phyloP scores from a whole-genome alignment of 92 coral and sea anemone genomes.

The Metridium senile region DNA sequence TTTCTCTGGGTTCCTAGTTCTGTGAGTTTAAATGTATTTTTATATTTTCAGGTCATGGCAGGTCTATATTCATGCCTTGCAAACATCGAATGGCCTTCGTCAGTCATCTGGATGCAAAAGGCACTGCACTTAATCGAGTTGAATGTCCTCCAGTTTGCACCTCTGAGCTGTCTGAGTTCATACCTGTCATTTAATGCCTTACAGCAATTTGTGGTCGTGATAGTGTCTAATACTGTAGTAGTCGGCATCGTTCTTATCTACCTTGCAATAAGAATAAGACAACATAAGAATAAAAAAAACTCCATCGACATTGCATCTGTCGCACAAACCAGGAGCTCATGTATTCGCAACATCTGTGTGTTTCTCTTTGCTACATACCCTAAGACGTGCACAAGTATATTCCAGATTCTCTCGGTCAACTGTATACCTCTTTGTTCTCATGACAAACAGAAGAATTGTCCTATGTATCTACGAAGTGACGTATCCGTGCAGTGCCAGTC shows the following conservation, averaged over 20 bases:
- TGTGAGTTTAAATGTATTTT: too few relatives aligned
- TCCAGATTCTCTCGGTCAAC: constrained; percentile 56
- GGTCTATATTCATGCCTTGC: constrained; percentile 52
- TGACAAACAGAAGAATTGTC: constrained; percentile 17
- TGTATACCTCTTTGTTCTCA: constrained; percentile 44
- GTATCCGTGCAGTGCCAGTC: constrained; percentile 48
- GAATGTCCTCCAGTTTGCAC: constrained; percentile 53
- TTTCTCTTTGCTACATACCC: constrained; percentile 61
- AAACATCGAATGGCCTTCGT: constrained; percentile 50
- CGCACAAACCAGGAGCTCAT: constrained; percentile 18
- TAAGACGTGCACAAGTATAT: constrained; percentile 46
- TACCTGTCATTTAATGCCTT: constrained; percentile 37
- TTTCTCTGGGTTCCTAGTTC: too few relatives aligned
- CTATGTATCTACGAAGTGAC: constrained; percentile 38
- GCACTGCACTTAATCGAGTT: constrained; percentile 46
- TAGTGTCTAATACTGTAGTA: constrained; percentile 17
- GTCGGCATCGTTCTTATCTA: constrained; percentile 18
- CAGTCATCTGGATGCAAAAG: constrained; percentile 57
- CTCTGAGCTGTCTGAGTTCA: constrained; percentile 36
- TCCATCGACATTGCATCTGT: constrained; percentile 15
- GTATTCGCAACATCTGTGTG: constrained; percentile 39
- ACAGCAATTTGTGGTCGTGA: constrained; percentile 44
- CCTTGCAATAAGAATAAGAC: constrained; percentile 29
- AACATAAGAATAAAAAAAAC: constrained; percentile 6
- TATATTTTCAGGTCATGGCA: constrained; percentile 49